Percentiles rank a stretch among this genome's conserved stretches.
phyloP scores from a whole-genome alignment of 92 coral and sea anemone species.

The Zoanthus sansibaricus region DNA sequence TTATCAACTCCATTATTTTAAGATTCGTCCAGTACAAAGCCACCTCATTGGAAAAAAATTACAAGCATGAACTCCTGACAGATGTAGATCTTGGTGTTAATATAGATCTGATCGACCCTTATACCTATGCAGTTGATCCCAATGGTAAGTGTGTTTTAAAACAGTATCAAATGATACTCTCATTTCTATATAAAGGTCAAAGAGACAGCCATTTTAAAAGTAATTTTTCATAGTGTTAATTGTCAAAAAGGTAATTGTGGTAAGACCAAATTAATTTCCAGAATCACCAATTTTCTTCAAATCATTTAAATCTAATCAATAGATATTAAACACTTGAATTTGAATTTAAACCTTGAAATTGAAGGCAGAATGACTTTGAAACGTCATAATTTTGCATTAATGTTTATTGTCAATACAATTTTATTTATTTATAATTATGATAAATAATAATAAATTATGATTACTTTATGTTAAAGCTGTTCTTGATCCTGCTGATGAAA shows the following conservation, averaged over 20 bases:
- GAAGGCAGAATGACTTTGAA: too few relatives aligned
- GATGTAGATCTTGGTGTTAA: slow-evolving; percentile 97
- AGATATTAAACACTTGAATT: too few relatives aligned
- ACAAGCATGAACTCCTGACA: slow-evolving; percentile 94
- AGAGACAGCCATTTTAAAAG: too few relatives aligned
- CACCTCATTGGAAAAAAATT: slow-evolving; percentile 95
- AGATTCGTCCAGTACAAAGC: slow-evolving; percentile 99
- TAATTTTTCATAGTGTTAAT: too few relatives aligned
- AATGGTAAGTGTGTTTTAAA: slow-evolving; percentile 71
- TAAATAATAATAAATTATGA: background rate
- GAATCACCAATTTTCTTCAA: too few relatives aligned
- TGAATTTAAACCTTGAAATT: too few relatives aligned
- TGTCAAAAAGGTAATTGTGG: too few relatives aligned
- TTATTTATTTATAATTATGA: background rate
- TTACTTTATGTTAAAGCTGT: slow-evolving; percentile 59
- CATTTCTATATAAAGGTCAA: too few relatives aligned
- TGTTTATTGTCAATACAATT: background rate
- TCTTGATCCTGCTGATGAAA: slow-evolving; percentile 95
- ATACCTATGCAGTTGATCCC: slow-evolving; percentile 86
- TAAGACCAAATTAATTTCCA: too few relatives aligned
- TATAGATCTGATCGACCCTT: slow-evolving; percentile 96
- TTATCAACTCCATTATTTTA: background rate
- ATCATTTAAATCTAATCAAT: too few relatives aligned
- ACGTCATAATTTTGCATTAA: too few relatives aligned
- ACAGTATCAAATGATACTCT: background rate